Conservation (phyloP, 2,888 invertebrate species). For the Chrysodeixis includens region DNA sequence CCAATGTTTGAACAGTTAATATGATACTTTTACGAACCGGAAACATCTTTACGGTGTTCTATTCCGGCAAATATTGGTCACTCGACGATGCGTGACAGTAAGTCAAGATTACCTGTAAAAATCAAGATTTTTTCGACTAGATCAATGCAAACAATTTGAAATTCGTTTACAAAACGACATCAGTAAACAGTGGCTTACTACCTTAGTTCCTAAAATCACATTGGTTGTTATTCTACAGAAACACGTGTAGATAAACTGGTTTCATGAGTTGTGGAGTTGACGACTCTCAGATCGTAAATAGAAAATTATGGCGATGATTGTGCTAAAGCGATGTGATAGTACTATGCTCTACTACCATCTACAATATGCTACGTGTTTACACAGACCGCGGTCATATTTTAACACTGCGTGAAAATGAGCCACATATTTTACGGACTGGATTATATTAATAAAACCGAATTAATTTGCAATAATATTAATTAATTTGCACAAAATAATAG, state of each 20-base stretch:
- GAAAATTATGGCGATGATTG: background rate
- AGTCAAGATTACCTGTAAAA: conserved; percentile 69
- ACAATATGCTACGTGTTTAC: too few species aligned
- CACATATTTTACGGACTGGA: background rate
- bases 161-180: conserved; percentile 35
- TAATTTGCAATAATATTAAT: too few species aligned
- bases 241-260: conserved; percentile 10
- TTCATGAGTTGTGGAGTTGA: background rate
- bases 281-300: background rate
- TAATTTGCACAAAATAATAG: too few species aligned
- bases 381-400: too few species aligned
- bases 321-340: background rate
- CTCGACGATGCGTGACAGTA: conserved; percentile 84
- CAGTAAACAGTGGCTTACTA: conserved; percentile 43
- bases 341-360: too few species aligned
- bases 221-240: conserved; percentile 9
- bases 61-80: conserved; percentile 86
- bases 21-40: conserved; percentile 87
- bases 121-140: conserved; percentile 35
- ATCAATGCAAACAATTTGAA: conserved; percentile 40
- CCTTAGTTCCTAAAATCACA: conserved; percentile 45
- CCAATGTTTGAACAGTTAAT: conserved; percentile 84
- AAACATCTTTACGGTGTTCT: conserved; percentile 86
- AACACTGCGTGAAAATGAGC: too few species aligned
- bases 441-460: too few species aligned